A percentile compares a stretch with the other conserved stretches of the same genome.
Conservation (phyloP, 30 jellyfish, hydroid and myxozoan species). For the Aurelia sp. region DNA sequence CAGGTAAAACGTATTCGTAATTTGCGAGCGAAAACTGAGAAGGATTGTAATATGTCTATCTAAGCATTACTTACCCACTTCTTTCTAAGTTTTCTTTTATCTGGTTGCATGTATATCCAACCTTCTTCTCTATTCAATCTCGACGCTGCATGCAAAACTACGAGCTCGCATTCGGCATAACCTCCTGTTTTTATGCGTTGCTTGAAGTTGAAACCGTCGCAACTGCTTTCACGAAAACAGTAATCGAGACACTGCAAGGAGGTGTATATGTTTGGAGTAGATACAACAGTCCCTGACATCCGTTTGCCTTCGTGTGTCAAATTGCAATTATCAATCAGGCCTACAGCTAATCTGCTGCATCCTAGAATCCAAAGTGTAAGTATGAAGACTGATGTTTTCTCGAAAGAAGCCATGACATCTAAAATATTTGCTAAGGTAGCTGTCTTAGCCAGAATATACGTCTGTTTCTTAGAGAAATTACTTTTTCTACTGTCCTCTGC, state of each 20-base stretch:
- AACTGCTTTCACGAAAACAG: conserved; percentile 11
- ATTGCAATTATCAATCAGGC: not conserved
- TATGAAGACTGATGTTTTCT: no score
- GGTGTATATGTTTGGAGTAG: not conserved
- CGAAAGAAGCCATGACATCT: no score
- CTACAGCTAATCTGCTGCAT: not conserved
- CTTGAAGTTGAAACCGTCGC: conserved; percentile 24
- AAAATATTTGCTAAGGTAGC: no score
- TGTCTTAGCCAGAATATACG: no score
- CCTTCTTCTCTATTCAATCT: not conserved
- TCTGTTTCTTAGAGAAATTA: no score
- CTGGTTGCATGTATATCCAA: conserved; percentile 5
- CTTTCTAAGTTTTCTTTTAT: not conserved
- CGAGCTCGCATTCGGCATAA: not conserved
- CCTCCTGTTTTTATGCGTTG: no score
- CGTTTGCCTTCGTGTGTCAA: not conserved
- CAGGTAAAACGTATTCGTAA: no score
- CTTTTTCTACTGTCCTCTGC: no score
- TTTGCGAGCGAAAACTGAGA: no score
- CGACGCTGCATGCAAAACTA: not conserved
- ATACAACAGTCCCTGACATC: conserved; percentile 4
- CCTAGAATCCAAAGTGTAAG: no score
- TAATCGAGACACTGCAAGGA: conserved; percentile 25
- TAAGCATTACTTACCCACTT: conserved; percentile 1
- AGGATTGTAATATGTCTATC: no score